Percentiles rank a stretch among this genome's conserved stretches.
Conservation (phyloP, 2,113 vertebrate species). For the Cololabis saira region DNA sequence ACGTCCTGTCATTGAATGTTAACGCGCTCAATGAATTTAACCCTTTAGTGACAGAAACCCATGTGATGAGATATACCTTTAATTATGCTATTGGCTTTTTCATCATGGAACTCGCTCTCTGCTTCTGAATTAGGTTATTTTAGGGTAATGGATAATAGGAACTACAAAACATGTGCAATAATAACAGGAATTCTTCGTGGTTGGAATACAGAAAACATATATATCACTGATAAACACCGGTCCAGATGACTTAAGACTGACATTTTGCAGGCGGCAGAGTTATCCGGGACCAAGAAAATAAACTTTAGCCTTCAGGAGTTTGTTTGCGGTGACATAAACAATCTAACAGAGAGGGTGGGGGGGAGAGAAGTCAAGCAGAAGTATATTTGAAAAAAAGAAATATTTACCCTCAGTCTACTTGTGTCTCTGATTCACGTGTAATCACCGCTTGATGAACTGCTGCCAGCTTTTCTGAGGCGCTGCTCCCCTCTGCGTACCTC, state of each 20-base stretch:
- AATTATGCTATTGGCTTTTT: not conserved
- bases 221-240: not conserved
- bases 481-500: constrained; percentile 56
- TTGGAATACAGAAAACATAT: no score
- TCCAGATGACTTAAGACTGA: not conserved
- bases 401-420: constrained; percentile 42
- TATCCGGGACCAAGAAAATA: constrained; percentile 30
- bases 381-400: constrained; percentile 11
- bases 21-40: not conserved
- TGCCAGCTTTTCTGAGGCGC: constrained; percentile 72
- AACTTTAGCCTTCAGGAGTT: constrained; percentile 37
- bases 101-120: not conserved
- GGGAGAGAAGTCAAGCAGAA: constrained; percentile 10
- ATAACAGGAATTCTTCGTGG: not conserved
- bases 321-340: constrained; percentile 53
- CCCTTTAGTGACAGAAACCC: not conserved
- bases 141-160: no score
- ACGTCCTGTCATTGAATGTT: not conserved
- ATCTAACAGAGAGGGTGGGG: not conserved
- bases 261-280: constrained; percentile 28
- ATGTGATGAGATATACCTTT: no score
- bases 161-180: no score
- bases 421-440: constrained; percentile 49
- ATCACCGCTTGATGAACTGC: constrained; percentile 51
- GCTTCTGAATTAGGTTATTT: no score